phyloP scores from a whole-genome alignment of 2,888 invertebrate genomes.

The Ligdia adustata region DNA sequence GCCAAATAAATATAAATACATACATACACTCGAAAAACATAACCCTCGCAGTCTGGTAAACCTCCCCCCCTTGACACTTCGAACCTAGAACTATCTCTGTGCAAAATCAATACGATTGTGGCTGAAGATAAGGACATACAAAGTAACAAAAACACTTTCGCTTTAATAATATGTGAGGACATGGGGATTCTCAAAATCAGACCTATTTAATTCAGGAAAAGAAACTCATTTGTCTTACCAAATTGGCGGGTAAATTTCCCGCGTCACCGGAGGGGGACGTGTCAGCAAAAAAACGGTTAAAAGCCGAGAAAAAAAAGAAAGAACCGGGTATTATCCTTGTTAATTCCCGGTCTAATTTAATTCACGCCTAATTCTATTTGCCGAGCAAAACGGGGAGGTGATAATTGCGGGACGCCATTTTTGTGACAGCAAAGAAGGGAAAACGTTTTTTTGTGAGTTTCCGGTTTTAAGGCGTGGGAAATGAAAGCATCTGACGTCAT shows the following conservation, averaged over 20 bases:
- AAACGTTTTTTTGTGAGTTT: constrained; percentile 56
- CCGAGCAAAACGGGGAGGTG: constrained; percentile 78
- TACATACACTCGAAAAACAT: too few relatives aligned
- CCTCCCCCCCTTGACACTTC: too few relatives aligned
- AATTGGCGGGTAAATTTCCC: constrained; percentile 37
- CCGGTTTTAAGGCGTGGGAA: constrained; percentile 61
- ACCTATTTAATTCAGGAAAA: constrained; percentile 23
- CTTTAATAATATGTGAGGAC: too few relatives aligned
- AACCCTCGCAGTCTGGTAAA: too few relatives aligned
- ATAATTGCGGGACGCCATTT: constrained; percentile 76
- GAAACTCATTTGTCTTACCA: constrained; percentile 29
- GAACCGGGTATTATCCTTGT: constrained; percentile 80
- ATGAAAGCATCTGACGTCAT: constrained; percentile 39
- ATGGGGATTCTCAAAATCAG: too few relatives aligned
- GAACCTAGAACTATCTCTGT: too few relatives aligned
- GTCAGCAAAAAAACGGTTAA: constrained; percentile 60
- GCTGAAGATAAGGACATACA: too few relatives aligned
- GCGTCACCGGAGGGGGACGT: constrained; percentile 40
- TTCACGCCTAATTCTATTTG: constrained; percentile 83
- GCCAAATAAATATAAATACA: too few relatives aligned
- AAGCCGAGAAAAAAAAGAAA: constrained; percentile 65
- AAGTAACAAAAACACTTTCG: too few relatives aligned
- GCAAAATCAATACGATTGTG: too few relatives aligned
- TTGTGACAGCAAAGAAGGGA: constrained; percentile 56
- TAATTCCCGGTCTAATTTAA: constrained; percentile 82